phyloP scores from a whole-genome alignment of 2,113 vertebrate species.

The Lepus americanus region DNA sequence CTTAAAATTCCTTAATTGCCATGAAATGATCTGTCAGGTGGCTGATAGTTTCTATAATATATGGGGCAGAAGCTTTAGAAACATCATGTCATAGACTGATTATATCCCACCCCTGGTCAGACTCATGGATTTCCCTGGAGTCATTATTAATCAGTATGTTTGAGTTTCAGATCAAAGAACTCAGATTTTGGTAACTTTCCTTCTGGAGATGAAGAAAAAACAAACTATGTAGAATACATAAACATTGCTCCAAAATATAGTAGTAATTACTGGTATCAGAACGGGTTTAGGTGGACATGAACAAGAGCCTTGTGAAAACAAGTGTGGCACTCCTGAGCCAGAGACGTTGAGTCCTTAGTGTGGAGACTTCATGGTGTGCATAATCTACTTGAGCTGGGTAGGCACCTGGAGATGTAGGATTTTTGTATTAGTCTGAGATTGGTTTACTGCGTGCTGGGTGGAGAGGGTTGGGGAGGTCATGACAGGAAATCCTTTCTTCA shows the following conservation, averaged over 20 bases:
- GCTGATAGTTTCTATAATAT: neutral
- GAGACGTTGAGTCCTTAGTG: accelerated
- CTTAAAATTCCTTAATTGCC: neutral
- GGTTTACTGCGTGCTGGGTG: accelerated
- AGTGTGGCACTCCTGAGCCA: neutral
- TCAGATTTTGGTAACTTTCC: neutral
- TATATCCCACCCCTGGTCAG: accelerated
- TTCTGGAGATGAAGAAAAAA: neutral
- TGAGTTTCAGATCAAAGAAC: neutral
- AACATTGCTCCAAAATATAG: neutral
- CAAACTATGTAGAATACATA: neutral
- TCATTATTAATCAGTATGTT: too few relatives aligned
- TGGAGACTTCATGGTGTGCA: neutral
- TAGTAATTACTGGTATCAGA: neutral
- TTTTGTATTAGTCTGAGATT: accelerated
- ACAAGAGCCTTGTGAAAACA: accelerated
- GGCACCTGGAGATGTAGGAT: accelerated
- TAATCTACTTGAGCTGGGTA: neutral
- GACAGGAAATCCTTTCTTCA: neutral
- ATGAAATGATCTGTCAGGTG: neutral
- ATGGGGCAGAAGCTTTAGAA: neutral
- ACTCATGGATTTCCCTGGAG: too few relatives aligned
- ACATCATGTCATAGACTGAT: neutral
- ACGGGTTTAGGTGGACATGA: accelerated
- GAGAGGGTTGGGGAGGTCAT: accelerated